Conservation (phyloP, 2,113 vertebrate genomes). For the Gobius niger region DNA sequence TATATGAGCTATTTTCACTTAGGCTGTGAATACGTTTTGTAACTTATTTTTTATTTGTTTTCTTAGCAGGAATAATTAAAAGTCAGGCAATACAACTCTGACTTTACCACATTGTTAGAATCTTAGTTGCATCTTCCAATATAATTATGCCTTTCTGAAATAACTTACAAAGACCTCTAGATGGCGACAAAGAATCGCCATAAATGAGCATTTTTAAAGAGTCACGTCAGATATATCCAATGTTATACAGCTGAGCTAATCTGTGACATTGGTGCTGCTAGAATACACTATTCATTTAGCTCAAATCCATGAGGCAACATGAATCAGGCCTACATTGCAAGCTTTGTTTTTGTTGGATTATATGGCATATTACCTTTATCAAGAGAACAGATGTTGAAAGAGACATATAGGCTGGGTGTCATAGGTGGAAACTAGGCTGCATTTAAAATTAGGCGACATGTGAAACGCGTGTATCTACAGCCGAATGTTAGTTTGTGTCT, state of each 20-base stretch:
- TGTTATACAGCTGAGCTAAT: too few relatives aligned
- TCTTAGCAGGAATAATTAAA: too few relatives aligned
- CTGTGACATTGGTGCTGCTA: background rate
- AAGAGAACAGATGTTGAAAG: background rate
- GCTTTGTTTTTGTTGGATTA: too few relatives aligned
- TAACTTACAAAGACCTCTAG: constrained; percentile 22
- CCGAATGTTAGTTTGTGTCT: constrained; percentile 1
- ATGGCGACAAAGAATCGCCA: constrained; percentile 35
- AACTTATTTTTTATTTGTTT: too few relatives aligned
- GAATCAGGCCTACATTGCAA: too few relatives aligned
- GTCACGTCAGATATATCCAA: constrained; percentile 41
- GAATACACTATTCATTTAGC: background rate
- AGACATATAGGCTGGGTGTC: constrained; percentile 1
- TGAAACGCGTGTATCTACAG: constrained; percentile 6
- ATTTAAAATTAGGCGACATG: background rate
- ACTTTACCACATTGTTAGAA: too few relatives aligned
- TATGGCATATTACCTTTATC: background rate
- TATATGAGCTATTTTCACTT: too few relatives aligned
- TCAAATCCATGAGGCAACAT: background rate
- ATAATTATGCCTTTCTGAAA: background rate
- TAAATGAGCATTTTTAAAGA: constrained; percentile 10
- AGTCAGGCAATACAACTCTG: too few relatives aligned
- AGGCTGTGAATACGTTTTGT: too few relatives aligned
- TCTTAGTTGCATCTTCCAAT: background rate
- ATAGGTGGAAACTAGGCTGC: background rate